Evolutionary conservation across 2,113 vertebrate genomes (phyloP), one percentile per base, ranked within the genome.

Genomic region (Ctenodactylus gundi): DNA sequence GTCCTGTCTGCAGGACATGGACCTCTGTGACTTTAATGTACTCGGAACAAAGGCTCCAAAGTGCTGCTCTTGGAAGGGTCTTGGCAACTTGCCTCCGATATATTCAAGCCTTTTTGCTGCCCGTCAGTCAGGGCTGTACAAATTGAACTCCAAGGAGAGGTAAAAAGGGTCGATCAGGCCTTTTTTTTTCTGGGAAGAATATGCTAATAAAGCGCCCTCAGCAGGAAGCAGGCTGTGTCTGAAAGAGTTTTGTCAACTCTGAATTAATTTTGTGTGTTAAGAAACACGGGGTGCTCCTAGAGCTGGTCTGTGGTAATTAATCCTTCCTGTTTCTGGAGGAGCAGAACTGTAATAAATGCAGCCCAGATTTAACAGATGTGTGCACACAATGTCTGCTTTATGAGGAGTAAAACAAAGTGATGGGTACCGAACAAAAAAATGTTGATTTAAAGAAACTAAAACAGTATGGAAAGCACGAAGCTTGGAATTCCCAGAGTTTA

Each of bases 231-330:
- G 98, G 98, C 98, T 98, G 98, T 98, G 98, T 98, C 98, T 99
- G 98, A 98, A 98, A 98, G 98, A 99, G 98, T 98, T 98, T 99
- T 98, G 98, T 99, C 98, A 99, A 99, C 98, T 99, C 98, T 98
- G 98, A 99, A 99, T 99, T 99, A 98, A 99, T 99, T 99, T 99
- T 98, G 98, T 98, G 98, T 98, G 98, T 98, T 98, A 98, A 98
- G 98, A 98, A 98, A 97, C 98, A 98, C 81, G 91, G 98, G 98
- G 98, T 98, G 97, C 98, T 98, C 98, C 98, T 98, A 97, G 97
- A 98, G 97, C 97, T 3, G 34, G 97, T 97, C 97, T 97, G 97
- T 98, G 97, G 98, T 98, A 98, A 99, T 99, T 98, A 99, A 99
- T 98, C 98, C 98, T 98, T 98, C 98, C 98, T 98, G 98, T 98